Conservation (phyloP, 1,140 invertebrate genomes). For the Psix sp. region DNA sequence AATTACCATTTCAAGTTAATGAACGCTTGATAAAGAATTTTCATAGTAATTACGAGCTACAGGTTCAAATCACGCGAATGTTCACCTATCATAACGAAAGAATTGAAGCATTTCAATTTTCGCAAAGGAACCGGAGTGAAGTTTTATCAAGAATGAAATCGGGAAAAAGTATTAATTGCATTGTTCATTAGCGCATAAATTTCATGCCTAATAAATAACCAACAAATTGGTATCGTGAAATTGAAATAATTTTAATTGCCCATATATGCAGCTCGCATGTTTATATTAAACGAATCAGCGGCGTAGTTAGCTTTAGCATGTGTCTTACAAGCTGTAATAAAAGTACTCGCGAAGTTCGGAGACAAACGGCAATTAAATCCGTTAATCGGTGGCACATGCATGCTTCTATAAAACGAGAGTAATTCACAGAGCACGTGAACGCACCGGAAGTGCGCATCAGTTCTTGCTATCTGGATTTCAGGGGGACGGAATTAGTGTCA, state of each 20-base stretch:
- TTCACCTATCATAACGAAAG: too few relatives aligned
- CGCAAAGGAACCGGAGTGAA: too few relatives aligned
- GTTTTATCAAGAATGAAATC: too few relatives aligned
- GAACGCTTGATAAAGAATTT: slow-evolving; percentile 22
- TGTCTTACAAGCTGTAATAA: slow-evolving; percentile 24
- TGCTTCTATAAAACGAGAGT: slow-evolving; percentile 34
- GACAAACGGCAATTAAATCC: slow-evolving; percentile 65
- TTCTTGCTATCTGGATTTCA: slow-evolving; percentile 54
- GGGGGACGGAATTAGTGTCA: slow-evolving; percentile 54
- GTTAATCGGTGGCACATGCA: slow-evolving; percentile 49
- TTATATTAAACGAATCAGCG: too few relatives aligned
- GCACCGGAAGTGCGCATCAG: slow-evolving; percentile 64
- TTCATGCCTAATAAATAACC: not conserved
- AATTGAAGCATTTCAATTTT: too few relatives aligned
- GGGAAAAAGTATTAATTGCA: too few relatives aligned
- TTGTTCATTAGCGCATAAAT: not conserved
- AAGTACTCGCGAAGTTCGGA: slow-evolving; percentile 31
- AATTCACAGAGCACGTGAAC: slow-evolving; percentile 36
- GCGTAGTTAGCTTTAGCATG: slow-evolving; percentile 10
- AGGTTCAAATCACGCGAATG: too few relatives aligned
- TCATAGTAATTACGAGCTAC: slow-evolving; percentile 12
- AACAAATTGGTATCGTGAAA: not conserved
- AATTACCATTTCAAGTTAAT: slow-evolving; percentile 23
- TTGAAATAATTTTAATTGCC: slow-evolving; percentile 1
- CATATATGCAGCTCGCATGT: too few relatives aligned